Percentiles rank a stretch among this genome's conserved stretches.
These are phyloP conservation scores for Oeneis ivallda DNA, from an alignment of 2,888 invertebrate species.

Conservation along the genomic window DNA sequence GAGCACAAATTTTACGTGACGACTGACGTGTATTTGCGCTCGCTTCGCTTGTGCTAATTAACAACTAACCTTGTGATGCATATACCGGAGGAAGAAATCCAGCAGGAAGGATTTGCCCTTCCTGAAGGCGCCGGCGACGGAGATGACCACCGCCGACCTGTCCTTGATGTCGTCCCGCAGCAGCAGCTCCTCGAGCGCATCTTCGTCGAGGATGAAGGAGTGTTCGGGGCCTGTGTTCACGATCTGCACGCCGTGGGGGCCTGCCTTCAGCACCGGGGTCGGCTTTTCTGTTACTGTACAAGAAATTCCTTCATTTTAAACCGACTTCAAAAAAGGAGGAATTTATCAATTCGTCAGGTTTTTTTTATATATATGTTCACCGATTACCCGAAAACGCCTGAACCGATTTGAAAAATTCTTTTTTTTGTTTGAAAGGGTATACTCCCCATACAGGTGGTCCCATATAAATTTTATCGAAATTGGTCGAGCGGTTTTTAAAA, in stretches of 20 bases:
- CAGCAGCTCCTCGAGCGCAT: constrained; percentile 87
- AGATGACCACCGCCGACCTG: constrained; percentile 93
- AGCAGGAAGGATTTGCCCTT: constrained; percentile 99
- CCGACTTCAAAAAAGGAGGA: no score
- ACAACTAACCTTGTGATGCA: constrained; percentile 89
- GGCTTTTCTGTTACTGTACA: constrained; percentile 61
- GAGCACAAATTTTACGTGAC: no score
- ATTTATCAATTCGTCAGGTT: no score
- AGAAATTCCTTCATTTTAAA: neutral
- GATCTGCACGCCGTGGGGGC: constrained; percentile 88
- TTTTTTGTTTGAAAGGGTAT: neutral
- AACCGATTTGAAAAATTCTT: neutral
- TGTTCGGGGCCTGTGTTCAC: constrained; percentile 93
- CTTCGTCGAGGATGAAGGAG: constrained; percentile 93
- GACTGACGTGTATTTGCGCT: no score
- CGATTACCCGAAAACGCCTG: no score
- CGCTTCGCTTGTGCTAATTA: no score
- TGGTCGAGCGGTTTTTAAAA: no score
- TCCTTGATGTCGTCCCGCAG: constrained; percentile 90
- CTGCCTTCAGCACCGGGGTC: constrained; percentile 51
- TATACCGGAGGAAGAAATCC: constrained; percentile 97
- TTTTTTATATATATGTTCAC: no score
- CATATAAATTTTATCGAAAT: no score
- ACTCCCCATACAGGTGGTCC: no score
- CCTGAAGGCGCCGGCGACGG: constrained; percentile 98